A percentile compares a stretch with the other conserved stretches of the same genome.
Conservation (phyloP, 2,797 vertebrate genomes). For the Hemitrygon akajei region DNA sequence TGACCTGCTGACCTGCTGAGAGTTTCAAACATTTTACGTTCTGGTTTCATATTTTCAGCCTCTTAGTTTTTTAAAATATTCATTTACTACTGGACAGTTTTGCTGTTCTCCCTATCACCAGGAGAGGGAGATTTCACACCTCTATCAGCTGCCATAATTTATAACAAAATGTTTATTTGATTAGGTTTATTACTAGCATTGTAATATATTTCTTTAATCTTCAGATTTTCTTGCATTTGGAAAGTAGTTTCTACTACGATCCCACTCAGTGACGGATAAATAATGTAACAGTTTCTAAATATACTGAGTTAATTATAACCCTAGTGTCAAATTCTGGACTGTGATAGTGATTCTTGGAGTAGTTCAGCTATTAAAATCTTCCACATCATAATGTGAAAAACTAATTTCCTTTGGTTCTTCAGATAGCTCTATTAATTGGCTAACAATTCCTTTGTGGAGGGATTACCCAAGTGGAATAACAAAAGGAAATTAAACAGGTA, state of each 20-base stretch:
- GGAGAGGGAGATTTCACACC: neutral
- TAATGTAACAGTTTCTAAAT: conserved; percentile 37
- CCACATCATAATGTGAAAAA: neutral
- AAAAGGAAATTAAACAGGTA: neutral
- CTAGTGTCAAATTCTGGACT: conserved; percentile 45
- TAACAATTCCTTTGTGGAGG: too few relatives aligned
- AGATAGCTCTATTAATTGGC: neutral
- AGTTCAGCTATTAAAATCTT: neutral
- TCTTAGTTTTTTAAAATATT: too few relatives aligned
- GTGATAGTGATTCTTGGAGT: neutral
- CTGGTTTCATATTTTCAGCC: too few relatives aligned
- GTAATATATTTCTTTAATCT: neutral
- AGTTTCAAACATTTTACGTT: too few relatives aligned
- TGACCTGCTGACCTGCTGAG: too few relatives aligned
- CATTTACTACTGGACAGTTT: too few relatives aligned
- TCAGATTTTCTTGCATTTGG: neutral
- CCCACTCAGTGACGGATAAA: neutral
- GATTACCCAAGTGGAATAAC: neutral
- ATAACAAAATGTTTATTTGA: too few relatives aligned
- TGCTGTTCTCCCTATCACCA: neutral
- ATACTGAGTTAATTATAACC: conserved; percentile 46
- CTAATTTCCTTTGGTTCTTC: neutral
- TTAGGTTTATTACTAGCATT: neutral
- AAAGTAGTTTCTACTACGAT: neutral
- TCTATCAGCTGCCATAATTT: neutral